Base-by-base conservation (phyloP, 2,113 vertebrate species). In the Dicerorhinus sumatrensis region DNA sequence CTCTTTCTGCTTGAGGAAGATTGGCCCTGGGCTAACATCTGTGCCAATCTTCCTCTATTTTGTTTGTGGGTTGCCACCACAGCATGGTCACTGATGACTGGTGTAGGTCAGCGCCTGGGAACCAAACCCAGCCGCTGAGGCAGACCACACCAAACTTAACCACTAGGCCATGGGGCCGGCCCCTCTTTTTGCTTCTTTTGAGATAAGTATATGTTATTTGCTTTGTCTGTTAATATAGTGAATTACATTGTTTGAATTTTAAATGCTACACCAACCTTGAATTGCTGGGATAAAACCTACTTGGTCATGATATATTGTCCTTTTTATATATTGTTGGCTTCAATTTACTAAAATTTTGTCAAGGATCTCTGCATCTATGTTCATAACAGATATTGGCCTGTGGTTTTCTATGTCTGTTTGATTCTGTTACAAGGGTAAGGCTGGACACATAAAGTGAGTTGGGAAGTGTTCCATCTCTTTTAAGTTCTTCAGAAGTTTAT, bases 401-500 rank as follows among this genome's bases (percentile, higher is more conserved):
- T 21, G 4, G 33, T 54, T 81, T 96, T 91, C 33, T 62, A 20
- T 20, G 23, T 65, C 27, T 80, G 46, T 84, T 23, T 63, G 58
- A 5, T 77, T 77, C 90, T 77, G 56, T 31, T 84, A 48, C 69
- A 12, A 84, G 62, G 72, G 70, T 58, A 83, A 46, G 9, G 21
- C 14, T 73, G 18, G 46, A 36, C 56, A 80, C 51, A 85, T 63
- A 96, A n/a, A 63, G 65, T 73, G 11, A 88, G 36, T n/a, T 93
- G 21, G 11, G 20, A 84, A 70, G 18, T 72, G 31, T 79, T 90
- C 11, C 29, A 75, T 29, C n/a, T 89, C 54, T 77, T 76, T 48
- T 36, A 60, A 76, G 21, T 70, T 88, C 54, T n/a, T 95, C 62
- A 63, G 77, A 92, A 48, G 29, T 69, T 88, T 94, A 36, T 89